Evolutionary conservation across 2,888 invertebrate genomes (phyloP), one percentile per base, ranked within the genome.

Genomic region (Congeria kusceri): DNA sequence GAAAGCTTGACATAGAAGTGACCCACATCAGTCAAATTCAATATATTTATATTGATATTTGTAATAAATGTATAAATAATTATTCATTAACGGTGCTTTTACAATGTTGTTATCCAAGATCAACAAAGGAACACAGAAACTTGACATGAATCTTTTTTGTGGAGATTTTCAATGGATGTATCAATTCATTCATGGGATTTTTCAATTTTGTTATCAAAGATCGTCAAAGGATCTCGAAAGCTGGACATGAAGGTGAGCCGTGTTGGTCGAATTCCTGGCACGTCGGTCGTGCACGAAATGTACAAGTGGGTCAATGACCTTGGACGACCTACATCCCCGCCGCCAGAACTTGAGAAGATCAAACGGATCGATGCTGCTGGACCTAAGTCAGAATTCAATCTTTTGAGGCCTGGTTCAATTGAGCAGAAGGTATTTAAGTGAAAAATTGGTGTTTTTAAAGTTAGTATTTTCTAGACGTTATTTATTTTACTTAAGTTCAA

Each of bases 251-350:
- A 86, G 25, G 84, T 93, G 46, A 87, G 89, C 28, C 86, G 91
- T n/a, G 89, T 91, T 44, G 93, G 92, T 0, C 87, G 91, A 0
- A 88, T 93, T 13, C 93, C 93, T 0, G 92, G 91, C 13, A 86
- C 91, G 20, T 95, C 94, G 93, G 93, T 94, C 62, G 95, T 95
- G 61, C 95, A 96, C 72, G 97, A 97, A 90, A 96, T 97, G 66
- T 98, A 98, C 94, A 97, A 97, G 76, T 98, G 98, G 98, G 97
- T 98, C 96, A 98, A 98, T 94, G 95, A 97, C 73, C 96, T 97
- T 91, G 98, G 98, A 4, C 95, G 98, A 83, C 97, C 97, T 0
- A 97, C 96, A 0, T 95, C 96, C 27, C 98, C 98, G 32, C 98
- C 98, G 64, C 96, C 96, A 25, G 96, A 96, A 92, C 68, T 89